A percentile compares a stretch with the other conserved stretches of the same genome.
These are phyloP conservation scores for Drosophila lutescens DNA, from an alignment of 2,888 invertebrate genomes.

Conservation along the genomic window DNA sequence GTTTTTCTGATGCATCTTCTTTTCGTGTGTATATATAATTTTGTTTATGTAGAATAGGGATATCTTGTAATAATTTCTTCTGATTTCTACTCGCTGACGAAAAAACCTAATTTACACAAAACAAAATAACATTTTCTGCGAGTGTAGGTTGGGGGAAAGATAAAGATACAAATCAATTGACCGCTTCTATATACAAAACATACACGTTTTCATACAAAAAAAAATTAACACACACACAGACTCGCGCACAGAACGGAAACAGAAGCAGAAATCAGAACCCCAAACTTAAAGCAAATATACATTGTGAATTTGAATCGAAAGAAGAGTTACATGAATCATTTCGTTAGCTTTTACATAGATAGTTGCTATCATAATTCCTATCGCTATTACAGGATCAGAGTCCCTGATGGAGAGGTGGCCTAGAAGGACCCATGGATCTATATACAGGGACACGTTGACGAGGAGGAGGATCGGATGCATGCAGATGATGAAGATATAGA, in stretches of 20 bases:
- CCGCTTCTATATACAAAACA: slow-evolving; percentile 33
- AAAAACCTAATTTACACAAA: slow-evolving; percentile 37
- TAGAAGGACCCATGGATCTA: slow-evolving; percentile 4
- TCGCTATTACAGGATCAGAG: slow-evolving; percentile 9
- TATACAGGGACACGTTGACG: slow-evolving; percentile 15
- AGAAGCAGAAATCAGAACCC: slow-evolving; percentile 4
- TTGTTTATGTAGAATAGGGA: slow-evolving; percentile 26
- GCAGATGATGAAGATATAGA: slow-evolving; percentile 5
- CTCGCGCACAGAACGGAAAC: background rate
- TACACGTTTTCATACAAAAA: background rate
- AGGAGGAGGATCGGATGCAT: slow-evolving; percentile 4
- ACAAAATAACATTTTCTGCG: slow-evolving; percentile 23
- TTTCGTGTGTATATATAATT: slow-evolving; percentile 8
- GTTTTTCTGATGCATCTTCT: slow-evolving; percentile 23
- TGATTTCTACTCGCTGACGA: slow-evolving; percentile 6
- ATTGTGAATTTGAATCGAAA: background rate
- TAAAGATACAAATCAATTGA: slow-evolving; percentile 10
- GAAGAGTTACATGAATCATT: slow-evolving; percentile 4
- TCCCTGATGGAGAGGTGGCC: slow-evolving; percentile 3
- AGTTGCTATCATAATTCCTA: slow-evolving; percentile 38
- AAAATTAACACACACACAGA: background rate
- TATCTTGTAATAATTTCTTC: slow-evolving; percentile 19
- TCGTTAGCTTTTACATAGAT: slow-evolving; percentile 32
- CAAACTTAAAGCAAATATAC: background rate
- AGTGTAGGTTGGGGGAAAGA: background rate